phyloP scores from a whole-genome alignment of 2,888 invertebrate genomes.

The Choristoneura rosaceana region DNA sequence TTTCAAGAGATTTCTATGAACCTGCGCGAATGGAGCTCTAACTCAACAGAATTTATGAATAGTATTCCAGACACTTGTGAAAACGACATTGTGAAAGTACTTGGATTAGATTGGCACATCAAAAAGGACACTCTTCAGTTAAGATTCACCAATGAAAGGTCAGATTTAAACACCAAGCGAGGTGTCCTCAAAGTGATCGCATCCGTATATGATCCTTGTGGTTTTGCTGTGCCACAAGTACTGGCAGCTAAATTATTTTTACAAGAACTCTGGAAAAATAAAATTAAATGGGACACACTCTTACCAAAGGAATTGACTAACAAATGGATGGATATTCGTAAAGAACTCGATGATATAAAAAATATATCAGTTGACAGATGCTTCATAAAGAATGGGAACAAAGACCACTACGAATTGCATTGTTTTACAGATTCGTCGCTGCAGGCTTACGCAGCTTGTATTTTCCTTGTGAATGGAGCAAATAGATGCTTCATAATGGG shows the following conservation, averaged over 20 bases:
- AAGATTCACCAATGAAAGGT: background rate
- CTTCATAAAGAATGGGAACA: background rate
- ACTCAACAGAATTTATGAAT: background rate
- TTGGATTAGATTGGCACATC: conserved; percentile 38
- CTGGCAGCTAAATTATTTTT: background rate
- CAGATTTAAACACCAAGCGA: background rate
- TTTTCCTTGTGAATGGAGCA: background rate
- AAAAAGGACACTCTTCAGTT: background rate
- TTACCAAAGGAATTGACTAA: background rate
- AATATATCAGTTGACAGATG: no score
- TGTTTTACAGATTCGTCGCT: conserved; percentile 12
- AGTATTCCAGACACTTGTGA: background rate
- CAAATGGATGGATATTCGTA: conserved; percentile 13
- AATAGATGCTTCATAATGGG: background rate
- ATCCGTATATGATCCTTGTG: background rate
- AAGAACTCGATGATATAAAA: conserved; percentile 21
- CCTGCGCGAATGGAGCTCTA: conserved; percentile 19
- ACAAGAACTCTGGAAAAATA: background rate
- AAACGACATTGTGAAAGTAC: conserved; percentile 1
- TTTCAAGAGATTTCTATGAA: conserved; percentile 26
- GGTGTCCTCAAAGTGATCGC: background rate
- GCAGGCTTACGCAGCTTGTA: background rate
- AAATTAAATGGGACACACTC: background rate
- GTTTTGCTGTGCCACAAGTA: background rate
- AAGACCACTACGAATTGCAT: background rate